Base-by-base conservation (phyloP, 2,888 invertebrate genomes). In the Lasiommata megera region DNA sequence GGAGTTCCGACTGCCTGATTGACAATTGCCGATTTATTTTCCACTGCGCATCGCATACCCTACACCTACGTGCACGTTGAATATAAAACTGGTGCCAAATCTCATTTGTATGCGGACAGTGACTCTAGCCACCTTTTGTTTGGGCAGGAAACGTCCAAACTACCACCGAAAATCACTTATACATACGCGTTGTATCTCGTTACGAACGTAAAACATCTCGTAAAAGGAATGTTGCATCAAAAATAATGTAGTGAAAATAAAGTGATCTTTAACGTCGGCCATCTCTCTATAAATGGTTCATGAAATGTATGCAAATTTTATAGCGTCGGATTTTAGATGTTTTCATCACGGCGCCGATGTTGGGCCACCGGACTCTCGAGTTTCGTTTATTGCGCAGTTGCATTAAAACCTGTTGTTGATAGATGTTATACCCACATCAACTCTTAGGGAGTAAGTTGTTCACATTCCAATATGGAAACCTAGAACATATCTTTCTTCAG, bases 271-370 rank as follows among this genome's bases (percentile, higher is more conserved):
- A 72, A 71, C 77, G 77, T 69, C 72, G 73, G 68, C 72, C 74
- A 73, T 71, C 72, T 71, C 72, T 74, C 76, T 74, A 74, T 79
- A 82, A 86, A 86, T 84, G 84, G 80, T 76, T 81, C 86, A 78
- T 82, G 80, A 86, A 86, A 84, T 84, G 74, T 85, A 88, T 88
- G 86, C 86, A 87, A 87, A 88, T 87, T 86, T 86, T 82, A 87
- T 86, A 77, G 83, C 82, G 77, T 84, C 84, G 79, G 81, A 86
- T 86, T 87, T 88, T 85, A 87, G 86, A 81, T 72, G 78, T 76
- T 78, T 71, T 77, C 74, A 66, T 65, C 74, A 68, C 70, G 74
- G 76, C 75, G 77, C 74, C 71, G 63, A 23, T 23, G 63, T 74
- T 73, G 74, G 76, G 75, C 75, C 74, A 74, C 72, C 72, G 74